Percentiles rank a stretch among this genome's conserved stretches.
phyloP scores from a whole-genome alignment of 2,888 invertebrate species.

The Drosophila leonis region DNA sequence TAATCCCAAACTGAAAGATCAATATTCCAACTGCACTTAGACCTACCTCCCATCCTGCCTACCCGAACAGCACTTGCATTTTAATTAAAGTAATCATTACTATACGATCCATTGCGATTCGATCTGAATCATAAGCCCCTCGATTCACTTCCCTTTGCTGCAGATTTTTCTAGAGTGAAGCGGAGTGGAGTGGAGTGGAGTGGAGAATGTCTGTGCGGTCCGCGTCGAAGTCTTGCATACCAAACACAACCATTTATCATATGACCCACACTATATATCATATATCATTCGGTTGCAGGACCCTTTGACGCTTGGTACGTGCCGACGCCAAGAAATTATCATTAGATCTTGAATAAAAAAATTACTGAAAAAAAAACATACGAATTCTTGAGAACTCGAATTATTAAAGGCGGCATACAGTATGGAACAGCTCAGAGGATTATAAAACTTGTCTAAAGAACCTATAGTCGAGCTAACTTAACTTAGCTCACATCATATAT shows the following conservation, averaged over 20 bases:
- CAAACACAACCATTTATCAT: slow-evolving; percentile 19
- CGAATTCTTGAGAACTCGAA: neutral
- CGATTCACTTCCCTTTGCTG: neutral
- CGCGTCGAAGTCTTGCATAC: slow-evolving; percentile 16
- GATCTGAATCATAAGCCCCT: slow-evolving; percentile 13
- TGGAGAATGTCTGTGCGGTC: slow-evolving; percentile 22
- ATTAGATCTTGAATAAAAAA: neutral
- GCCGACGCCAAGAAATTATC: slow-evolving; percentile 10
- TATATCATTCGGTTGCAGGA: slow-evolving; percentile 23
- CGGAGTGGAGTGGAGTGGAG: neutral
- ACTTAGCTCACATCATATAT: slow-evolving; percentile 1
- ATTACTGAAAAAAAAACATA: neutral
- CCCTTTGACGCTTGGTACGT: slow-evolving; percentile 28
- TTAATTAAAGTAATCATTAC: slow-evolving; percentile 49
- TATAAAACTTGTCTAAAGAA: neutral
- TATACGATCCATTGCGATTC: slow-evolving; percentile 14
- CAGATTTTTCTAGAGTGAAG: neutral
- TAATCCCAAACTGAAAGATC: slow-evolving; percentile 1
- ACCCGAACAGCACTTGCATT: slow-evolving; percentile 38
- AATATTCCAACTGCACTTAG: slow-evolving; percentile 1
- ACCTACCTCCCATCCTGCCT: neutral
- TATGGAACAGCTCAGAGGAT: neutral
- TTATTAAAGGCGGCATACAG: neutral
- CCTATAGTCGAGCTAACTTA: neutral
- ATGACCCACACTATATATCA: slow-evolving; percentile 12